Base-by-base conservation (phyloP, 53 echinoderm and acorn worm species). In the Apostichopus leukothele region DNA sequence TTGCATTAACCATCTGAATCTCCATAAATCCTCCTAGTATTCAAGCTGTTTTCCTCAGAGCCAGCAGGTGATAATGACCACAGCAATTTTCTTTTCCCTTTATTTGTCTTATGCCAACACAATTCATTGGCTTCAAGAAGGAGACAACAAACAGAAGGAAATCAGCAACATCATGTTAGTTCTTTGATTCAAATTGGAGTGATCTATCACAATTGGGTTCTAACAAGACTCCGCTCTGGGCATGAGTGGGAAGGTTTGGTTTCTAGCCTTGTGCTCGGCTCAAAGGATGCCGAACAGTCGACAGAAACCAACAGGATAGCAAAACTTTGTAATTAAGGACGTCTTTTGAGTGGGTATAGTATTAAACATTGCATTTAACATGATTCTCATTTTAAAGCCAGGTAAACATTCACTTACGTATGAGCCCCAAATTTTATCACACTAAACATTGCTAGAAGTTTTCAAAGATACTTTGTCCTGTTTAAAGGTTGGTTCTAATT, bases 141-240 rank as follows among this genome's bases (percentile, higher is more conserved):
- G 0, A 11, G 13, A 11, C 9, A 16, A 16, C 63, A 63, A 63
- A 63, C 63, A 63, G 16, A 5, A 16, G 63, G 63, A 16, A 63
- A 63, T 63, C 11, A 7, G 9, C 4, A 63, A 63, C 16, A 63
- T 9, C 63, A 63, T 63, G 7, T 63, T 63, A 11, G 7, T 63
- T 11, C 63, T 63, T 63, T 4, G 63, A 63, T 63, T 63, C 16
- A 16, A 13, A 50, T 79, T 79, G 51, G 9, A 79, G 50, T 79
- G 51, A 79, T 53, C 18, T 51, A n/a, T 51, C 18, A 79, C 79
- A 79, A 79, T 79, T 79, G 51, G 79, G 53, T 79, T 79, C 78
- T 78, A 78, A 61, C 61, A 61, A 9, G 13, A 61, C 9, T 61
- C 13, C 13, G 3, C 39, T 39, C 39, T 39, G 39, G 3, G 39